phyloP scores from a whole-genome alignment of 2,888 invertebrate species.

The Monopis laevigella region DNA sequence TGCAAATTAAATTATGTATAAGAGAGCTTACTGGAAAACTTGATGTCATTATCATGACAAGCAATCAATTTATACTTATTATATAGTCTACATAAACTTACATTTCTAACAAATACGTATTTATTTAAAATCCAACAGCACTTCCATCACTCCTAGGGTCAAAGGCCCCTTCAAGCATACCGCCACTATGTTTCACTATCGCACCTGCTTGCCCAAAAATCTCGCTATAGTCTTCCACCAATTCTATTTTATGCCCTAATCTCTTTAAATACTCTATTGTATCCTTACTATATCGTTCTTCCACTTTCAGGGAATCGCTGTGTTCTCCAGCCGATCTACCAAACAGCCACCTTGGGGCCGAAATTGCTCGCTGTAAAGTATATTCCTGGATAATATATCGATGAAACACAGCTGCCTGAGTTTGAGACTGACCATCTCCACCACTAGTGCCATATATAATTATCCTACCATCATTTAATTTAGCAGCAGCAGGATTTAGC shows the following conservation, averaged over 20 bases:
- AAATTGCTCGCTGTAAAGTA: constrained; percentile 36
- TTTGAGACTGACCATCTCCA: constrained; percentile 54
- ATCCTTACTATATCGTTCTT: constrained; percentile 37
- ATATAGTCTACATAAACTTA: no score
- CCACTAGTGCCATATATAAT: constrained; percentile 51
- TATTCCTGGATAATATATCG: constrained; percentile 44
- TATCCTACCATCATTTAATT: constrained; percentile 44
- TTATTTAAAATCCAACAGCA: constrained; percentile 43
- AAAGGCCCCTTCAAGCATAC: constrained; percentile 47
- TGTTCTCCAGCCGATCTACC: constrained; percentile 30
- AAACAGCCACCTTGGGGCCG: constrained; percentile 46
- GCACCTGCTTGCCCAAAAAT: constrained; percentile 45
- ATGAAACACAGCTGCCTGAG: constrained; percentile 53
- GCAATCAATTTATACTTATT: no score
- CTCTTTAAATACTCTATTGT: constrained; percentile 36
- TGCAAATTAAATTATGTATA: no score
- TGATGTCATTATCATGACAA: no score
- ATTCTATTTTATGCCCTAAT: constrained; percentile 35
- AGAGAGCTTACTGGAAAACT: no score
- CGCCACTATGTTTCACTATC: constrained; percentile 40
- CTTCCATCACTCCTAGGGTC: constrained; percentile 48
- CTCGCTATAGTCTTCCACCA: constrained; percentile 33
- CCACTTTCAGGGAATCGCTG: constrained; percentile 31
- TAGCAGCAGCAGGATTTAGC: constrained; percentile 46
- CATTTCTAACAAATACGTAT: no score